phyloP scores from a whole-genome alignment of 2,113 vertebrate species.

The Misgurnus mizolepis region DNA sequence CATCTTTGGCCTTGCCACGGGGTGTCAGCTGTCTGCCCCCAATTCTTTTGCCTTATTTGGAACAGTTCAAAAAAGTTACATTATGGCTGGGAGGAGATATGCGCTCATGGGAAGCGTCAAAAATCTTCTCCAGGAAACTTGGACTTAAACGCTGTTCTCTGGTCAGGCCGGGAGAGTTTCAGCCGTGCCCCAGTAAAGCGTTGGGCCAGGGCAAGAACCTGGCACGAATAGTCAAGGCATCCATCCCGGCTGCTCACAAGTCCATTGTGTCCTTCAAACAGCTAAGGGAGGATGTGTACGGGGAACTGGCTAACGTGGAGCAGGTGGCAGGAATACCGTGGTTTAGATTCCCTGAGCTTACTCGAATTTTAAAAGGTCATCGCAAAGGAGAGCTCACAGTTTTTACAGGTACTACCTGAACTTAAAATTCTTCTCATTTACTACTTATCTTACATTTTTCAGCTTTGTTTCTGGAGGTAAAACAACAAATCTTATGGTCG shows the following conservation, averaged over 20 bases:
- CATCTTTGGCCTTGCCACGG: constrained; percentile 83
- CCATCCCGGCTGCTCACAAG: constrained; percentile 89
- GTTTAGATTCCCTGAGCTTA: constrained; percentile 87
- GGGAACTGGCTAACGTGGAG: constrained; percentile 87
- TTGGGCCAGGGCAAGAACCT: constrained; percentile 81
- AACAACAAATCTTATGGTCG: too few species aligned
- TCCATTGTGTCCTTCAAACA: constrained; percentile 96
- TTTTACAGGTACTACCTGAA: constrained; percentile 84
- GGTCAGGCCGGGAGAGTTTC: constrained; percentile 84
- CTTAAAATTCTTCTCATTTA: neutral
- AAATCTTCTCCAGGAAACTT: constrained; percentile 92
- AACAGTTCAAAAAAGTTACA: constrained; percentile 89
- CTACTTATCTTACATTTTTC: neutral
- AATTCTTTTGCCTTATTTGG: constrained; percentile 88
- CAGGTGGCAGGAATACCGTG: constrained; percentile 90
- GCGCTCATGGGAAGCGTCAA: constrained; percentile 94
- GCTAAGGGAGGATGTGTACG: constrained; percentile 91
- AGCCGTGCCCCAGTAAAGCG: constrained; percentile 82
- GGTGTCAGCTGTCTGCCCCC: constrained; percentile 86
- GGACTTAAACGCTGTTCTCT: constrained; percentile 87
- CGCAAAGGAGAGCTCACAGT: constrained; percentile 92
- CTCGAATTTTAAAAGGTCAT: constrained; percentile 94
- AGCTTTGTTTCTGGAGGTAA: too few species aligned
- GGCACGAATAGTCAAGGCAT: constrained; percentile 78
- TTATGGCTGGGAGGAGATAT: constrained; percentile 93